Percentiles rank a stretch among this genome's conserved stretches.
Conservation (phyloP, 2,888 invertebrate species). For the Megastigmus dorsalis region DNA sequence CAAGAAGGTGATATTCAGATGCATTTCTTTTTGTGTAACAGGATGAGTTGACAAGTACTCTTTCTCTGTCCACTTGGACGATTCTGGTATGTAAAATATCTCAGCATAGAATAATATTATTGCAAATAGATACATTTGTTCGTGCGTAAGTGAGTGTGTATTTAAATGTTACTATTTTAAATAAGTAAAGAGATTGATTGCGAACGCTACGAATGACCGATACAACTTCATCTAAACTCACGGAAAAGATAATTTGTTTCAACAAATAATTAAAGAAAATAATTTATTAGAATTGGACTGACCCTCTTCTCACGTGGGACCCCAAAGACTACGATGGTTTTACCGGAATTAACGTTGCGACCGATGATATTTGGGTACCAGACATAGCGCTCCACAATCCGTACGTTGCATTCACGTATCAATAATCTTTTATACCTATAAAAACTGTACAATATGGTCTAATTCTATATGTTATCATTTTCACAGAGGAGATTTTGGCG, state of each 20-base stretch:
- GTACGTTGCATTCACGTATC: conserved; percentile 66
- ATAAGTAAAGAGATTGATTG: no score
- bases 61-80: conserved; percentile 72
- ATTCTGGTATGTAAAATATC: conserved; percentile 59
- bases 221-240: no score
- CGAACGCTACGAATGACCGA: no score
- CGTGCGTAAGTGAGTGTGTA: no score
- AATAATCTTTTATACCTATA: background rate
- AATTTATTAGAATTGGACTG: conserved; percentile 78
- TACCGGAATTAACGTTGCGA: conserved; percentile 77
- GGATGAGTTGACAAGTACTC: conserved; percentile 58
- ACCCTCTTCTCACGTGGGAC: conserved; percentile 84
- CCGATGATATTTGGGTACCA: conserved; percentile 84
- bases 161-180: no score
- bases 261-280: background rate
- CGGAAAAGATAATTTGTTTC: conserved; percentile 56
- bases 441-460: background rate
- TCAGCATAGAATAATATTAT: no score
- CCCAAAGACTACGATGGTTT: conserved; percentile 81
- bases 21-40: conserved; percentile 33
- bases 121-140: no score
- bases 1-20: background rate
- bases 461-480: background rate
- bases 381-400: conserved; percentile 83
- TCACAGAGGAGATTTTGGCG: conserved; percentile 45